Evolutionary conservation across 1,140 invertebrate genomes (phyloP).

Genomic region (Ridgeia piscesae): DNA sequence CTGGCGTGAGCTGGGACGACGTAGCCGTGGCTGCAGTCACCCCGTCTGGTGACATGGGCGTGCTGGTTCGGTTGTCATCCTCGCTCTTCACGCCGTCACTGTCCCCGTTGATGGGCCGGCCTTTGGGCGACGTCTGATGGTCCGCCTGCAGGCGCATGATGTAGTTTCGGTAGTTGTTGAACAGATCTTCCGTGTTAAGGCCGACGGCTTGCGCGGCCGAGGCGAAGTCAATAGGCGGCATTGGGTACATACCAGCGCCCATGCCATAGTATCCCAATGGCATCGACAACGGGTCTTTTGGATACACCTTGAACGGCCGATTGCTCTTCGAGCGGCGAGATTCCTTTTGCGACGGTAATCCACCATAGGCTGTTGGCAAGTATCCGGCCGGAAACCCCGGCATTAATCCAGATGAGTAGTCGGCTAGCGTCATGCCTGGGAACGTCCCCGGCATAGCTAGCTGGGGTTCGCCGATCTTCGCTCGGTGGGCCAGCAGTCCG

Average conservation of each 20-base stretch:
- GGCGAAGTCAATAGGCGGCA: conserved; percentile 24
- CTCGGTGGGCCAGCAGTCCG: background rate
- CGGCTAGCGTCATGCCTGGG: background rate
- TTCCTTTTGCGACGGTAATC: conserved; percentile 21
- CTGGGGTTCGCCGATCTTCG: conserved; percentile 24
- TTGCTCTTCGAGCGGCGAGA: conserved; percentile 47
- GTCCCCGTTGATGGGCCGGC: conserved; percentile 14
- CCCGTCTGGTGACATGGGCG: conserved; percentile 9
- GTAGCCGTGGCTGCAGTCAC: conserved; percentile 10
- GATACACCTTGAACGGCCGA: conserved; percentile 69
- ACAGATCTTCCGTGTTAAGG: conserved; percentile 35
- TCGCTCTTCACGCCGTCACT: background rate
- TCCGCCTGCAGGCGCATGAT: conserved; percentile 20
- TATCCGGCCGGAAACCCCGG: background rate
- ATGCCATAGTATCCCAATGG: conserved; percentile 52
- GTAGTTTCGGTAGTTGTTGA: conserved; percentile 37
- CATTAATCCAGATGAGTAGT: background rate
- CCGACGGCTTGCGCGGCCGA: conserved; percentile 17
- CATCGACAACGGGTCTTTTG: conserved; percentile 67
- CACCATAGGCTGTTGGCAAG: conserved; percentile 10
- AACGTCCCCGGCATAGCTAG: background rate
- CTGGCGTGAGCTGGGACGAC: background rate
- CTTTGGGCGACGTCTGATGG: background rate
- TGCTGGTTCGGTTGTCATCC: background rate
- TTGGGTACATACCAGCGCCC: conserved; percentile 16